Evolutionary conservation across 2,797 vertebrate species (phyloP), one percentile per base, ranked within the genome.

Genomic region (Denticeps clupeoides): DNA sequence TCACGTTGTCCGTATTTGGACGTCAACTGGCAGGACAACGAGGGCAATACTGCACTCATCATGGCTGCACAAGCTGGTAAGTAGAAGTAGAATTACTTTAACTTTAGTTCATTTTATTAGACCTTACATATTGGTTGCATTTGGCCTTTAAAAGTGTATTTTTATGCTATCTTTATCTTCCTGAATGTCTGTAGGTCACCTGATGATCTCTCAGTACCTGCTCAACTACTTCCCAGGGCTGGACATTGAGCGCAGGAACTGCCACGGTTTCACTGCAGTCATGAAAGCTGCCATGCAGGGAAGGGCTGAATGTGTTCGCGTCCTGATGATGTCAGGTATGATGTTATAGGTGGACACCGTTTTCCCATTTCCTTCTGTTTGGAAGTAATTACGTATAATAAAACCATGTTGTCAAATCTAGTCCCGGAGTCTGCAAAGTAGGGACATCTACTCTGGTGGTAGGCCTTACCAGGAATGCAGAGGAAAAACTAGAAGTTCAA

Each of bases 231-330:
- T 85, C 70, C 82, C 92, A 0, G 85, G 90, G 15, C 76, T 98
- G 54, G 91, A 98, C 71, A 81, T 91, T 1, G 95, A 98, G 66
- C 83, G 79, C 67, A 90, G 90, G 67, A 99, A 98, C 45, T 80
- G 73, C 0, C 93, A 95, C 0, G 94, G 95, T 12, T 93, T 91
- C 77, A 97, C 94, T 0, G 91, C 94, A 1, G 58, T 97, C 71
- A 97, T 97, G 93, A 99, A 98, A 64, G 89, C 94, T 0, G 89
- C 91, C 9, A 88, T 98, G 84, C 93, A 96, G 73, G 95, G 95
- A 3, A 81, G 89, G 12, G 76, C 76, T 0, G 88, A 90, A 2
- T 93, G 90, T 2, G 80, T 89, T 63, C 78, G 88, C 48, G 73
- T 85, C 4, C 82, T 99, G 57, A 87, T 97, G 82, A 54, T 98